These are phyloP conservation scores for Pyrgilauda ruficollis DNA, from an alignment of 2,113 vertebrate species.

Conservation along the genomic window DNA sequence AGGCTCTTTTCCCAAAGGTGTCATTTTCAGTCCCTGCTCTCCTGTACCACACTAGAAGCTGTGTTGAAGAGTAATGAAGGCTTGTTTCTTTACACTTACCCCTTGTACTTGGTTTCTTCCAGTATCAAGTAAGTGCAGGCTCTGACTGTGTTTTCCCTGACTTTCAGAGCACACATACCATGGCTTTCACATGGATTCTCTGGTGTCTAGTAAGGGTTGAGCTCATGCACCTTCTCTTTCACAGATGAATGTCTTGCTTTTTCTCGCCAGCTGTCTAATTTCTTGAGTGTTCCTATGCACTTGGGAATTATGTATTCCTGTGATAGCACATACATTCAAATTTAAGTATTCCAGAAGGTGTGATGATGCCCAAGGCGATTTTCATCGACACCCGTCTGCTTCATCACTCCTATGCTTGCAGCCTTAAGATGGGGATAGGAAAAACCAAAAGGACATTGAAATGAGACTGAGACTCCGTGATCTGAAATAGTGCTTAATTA, in stretches of 20 bases:
- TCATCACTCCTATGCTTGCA: neutral
- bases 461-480: neutral
- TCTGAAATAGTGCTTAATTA: conserved; percentile 9
- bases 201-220: conserved; percentile 10
- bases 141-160: neutral
- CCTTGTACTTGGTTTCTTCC: neutral
- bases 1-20: neutral
- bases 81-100: neutral
- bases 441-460: conserved; percentile 13
- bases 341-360: conserved; percentile 58
- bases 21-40: neutral
- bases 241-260: neutral
- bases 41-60: neutral
- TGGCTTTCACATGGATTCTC: neutral
- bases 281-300: conserved; percentile 1
- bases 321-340: conserved; percentile 40
- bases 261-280: conserved; percentile 45
- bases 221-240: conserved; percentile 32
- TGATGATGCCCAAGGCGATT: conserved; percentile 42
- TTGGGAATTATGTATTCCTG: conserved; percentile 57
- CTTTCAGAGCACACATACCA: neutral
- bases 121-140: neutral
- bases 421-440: conserved; percentile 12
- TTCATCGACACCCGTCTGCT: conserved; percentile 43
- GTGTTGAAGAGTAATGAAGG: neutral